Conservation (phyloP, 2,797 vertebrate species). For the Fringilla coelebs region DNA sequence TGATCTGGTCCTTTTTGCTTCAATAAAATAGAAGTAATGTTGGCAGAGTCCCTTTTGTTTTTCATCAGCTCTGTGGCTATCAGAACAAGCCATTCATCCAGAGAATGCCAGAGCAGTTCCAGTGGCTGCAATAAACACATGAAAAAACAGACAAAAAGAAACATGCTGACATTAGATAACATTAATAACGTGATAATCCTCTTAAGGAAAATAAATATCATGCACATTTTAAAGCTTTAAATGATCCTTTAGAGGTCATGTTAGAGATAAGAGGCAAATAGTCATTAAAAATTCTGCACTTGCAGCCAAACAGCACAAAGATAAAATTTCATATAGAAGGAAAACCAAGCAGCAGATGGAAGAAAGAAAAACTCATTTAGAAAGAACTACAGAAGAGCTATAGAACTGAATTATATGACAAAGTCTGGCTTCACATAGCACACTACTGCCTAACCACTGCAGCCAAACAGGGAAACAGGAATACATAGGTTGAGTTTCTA, state of each 20-base stretch:
- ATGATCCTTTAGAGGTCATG: background rate
- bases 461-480: background rate
- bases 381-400: background rate
- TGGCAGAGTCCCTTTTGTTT: slow-evolving; percentile 81
- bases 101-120: slow-evolving; percentile 96
- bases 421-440: background rate
- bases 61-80: slow-evolving; percentile 93
- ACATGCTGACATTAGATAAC: background rate
- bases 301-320: background rate
- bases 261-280: background rate
- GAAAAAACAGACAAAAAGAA: background rate
- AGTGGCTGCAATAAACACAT: slow-evolving; percentile 81
- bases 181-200: background rate
- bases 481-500: background rate
- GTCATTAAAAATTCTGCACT: background rate
- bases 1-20: slow-evolving; percentile 82
- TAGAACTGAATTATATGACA: background rate
- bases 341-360: background rate
- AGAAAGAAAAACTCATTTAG: background rate
- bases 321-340: background rate
- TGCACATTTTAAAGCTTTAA: background rate
- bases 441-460: background rate
- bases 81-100: slow-evolving; percentile 97
- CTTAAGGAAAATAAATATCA: background rate
- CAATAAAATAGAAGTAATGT: slow-evolving; percentile 92